Evolutionary conservation across 2,888 invertebrate genomes (phyloP), one percentile per base, ranked within the genome.

Genomic region (Eledona agricola): DNA sequence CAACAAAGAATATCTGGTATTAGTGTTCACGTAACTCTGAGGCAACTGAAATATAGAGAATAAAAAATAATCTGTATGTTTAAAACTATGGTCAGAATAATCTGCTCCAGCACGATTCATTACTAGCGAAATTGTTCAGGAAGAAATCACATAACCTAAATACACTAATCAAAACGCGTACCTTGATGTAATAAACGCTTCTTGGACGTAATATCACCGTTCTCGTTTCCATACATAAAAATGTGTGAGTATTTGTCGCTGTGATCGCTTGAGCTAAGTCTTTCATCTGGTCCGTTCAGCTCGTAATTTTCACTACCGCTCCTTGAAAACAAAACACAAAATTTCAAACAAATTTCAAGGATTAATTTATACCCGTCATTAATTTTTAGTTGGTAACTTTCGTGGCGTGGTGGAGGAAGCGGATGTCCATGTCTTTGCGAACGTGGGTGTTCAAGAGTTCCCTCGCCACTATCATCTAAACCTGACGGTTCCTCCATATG

Each of bases 401-500:
- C 90, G 69, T 88, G 86, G 19, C 90, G 77, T 0, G 90, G 89
- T 28, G 90, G 90, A 1, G 87, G 87, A 55, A 78, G 63, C 61
- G 86, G 80, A 56, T 84, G 68, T 2, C 73, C 72, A 50, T 74
- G 75, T 76, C 77, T 80, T 77, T 74, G 85, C 72, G 76, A 85
- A 80, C 83, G 86, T 68, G 80, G 89, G 80, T 83, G 87, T 72
- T 86, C 90, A 70, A 86, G 73, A 13, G 86, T 86, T 7, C 86
- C 86, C 71, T 87, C 87, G 1, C 86, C 87, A 45, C 86, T 85
- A 72, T 86, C 86, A 65, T 82, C 80, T 55, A 81, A 73, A 58
- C 74, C 76, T 4, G 71, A 69, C 1, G 77, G 83, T 68, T 90
- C 90, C 72, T 93, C 93, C 85, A 93, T 85, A 60, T 93, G 88